These are phyloP conservation scores for Lepidurus apus DNA, from an alignment of 1,140 invertebrate species.

Conservation along the genomic window DNA sequence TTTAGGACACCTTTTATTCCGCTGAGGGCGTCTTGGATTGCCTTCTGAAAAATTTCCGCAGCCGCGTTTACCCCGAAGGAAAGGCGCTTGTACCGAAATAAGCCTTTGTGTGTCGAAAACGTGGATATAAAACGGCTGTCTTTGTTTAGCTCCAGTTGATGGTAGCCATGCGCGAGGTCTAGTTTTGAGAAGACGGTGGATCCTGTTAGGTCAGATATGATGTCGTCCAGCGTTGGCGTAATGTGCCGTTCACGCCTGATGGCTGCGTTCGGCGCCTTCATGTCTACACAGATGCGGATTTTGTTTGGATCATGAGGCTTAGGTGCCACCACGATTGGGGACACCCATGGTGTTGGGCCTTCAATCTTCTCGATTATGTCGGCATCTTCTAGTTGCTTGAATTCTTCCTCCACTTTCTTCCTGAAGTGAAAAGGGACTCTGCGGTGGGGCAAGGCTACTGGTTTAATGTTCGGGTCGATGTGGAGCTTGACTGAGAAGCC, in stretches of 20 bases:
- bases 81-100: slow-evolving; percentile 38
- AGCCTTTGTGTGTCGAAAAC: slow-evolving; percentile 45
- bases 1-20: slow-evolving; percentile 41
- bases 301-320: slow-evolving; percentile 40
- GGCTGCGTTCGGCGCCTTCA: slow-evolving; percentile 38
- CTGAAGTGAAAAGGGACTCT: slow-evolving; percentile 10
- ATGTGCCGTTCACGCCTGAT: slow-evolving; percentile 38
- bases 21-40: slow-evolving; percentile 42
- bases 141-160: slow-evolving; percentile 38
- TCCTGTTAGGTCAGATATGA: slow-evolving; percentile 37
- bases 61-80: slow-evolving; percentile 45
- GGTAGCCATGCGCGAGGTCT: slow-evolving; percentile 39
- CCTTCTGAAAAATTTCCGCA: slow-evolving; percentile 45
- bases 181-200: slow-evolving; percentile 36
- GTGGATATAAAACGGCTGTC: slow-evolving; percentile 39
- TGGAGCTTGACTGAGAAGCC: slow-evolving; percentile 29
- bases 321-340: slow-evolving; percentile 39
- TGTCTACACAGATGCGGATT: slow-evolving; percentile 40
- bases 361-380: slow-evolving; percentile 38
- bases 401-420: background rate
- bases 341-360: slow-evolving; percentile 39
- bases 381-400: background rate
- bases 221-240: slow-evolving; percentile 40
- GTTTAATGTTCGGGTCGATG: slow-evolving; percentile 13
- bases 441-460: slow-evolving; percentile 16